These are phyloP conservation scores for Gadopsis marmoratus DNA, from an alignment of 2,797 vertebrate genomes.

Conservation along the genomic window DNA sequence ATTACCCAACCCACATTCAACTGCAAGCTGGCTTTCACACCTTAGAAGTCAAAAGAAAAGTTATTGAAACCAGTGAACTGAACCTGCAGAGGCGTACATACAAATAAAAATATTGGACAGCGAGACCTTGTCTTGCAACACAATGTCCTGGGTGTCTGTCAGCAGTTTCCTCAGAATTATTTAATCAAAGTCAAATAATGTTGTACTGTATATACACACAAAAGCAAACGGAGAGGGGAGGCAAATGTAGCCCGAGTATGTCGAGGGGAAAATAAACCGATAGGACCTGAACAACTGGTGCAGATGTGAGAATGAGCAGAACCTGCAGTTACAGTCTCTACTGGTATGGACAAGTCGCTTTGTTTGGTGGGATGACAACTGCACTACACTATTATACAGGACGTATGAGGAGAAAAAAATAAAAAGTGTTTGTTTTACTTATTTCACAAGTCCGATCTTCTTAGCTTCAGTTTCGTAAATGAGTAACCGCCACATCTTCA, in stretches of 20 bases:
- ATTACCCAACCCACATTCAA: slow-evolving; percentile 23
- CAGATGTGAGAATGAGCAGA: slow-evolving; percentile 31
- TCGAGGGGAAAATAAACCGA: background rate
- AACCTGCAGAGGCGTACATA: slow-evolving; percentile 29
- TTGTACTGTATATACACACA: slow-evolving; percentile 58
- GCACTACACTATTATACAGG: slow-evolving; percentile 64
- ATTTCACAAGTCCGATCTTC: slow-evolving; percentile 99
- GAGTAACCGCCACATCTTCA: slow-evolving; percentile 99
- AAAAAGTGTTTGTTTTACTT: slow-evolving; percentile 66
- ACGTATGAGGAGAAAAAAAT: slow-evolving; percentile 3
- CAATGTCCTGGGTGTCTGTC: slow-evolving; percentile 18
- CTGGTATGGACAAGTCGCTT: slow-evolving; percentile 33
- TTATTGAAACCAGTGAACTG: background rate
- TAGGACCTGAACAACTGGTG: slow-evolving; percentile 36
- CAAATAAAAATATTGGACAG: slow-evolving; percentile 15
- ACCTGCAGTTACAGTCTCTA: slow-evolving; percentile 46
- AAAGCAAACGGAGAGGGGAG: slow-evolving; percentile 37
- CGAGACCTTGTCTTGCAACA: slow-evolving; percentile 16
- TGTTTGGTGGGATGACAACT: slow-evolving; percentile 49
- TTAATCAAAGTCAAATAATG: slow-evolving; percentile 37
- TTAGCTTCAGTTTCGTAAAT: slow-evolving; percentile 99
- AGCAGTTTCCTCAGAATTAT: slow-evolving; percentile 27
- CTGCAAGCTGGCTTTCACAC: slow-evolving; percentile 21
- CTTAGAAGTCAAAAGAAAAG: slow-evolving; percentile 2
- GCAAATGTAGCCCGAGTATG: slow-evolving; percentile 48